Evolutionary conservation across 2,888 invertebrate species (phyloP).

Genomic region (Meteorus colon): DNA sequence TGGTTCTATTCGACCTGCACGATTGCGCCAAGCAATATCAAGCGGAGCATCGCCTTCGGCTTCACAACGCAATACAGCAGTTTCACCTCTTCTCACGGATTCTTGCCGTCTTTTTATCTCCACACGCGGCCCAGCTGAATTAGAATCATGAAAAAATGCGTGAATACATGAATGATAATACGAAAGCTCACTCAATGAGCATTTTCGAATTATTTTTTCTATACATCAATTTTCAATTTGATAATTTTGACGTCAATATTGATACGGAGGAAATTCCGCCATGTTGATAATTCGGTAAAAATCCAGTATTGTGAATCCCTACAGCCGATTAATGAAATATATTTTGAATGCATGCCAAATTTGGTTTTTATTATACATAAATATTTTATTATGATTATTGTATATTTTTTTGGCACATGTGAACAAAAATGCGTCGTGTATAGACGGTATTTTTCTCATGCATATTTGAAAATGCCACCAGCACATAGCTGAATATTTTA

Average conservation of each 20-base stretch:
- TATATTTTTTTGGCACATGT: neutral
- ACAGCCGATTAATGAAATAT: too few species aligned
- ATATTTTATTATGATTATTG: neutral
- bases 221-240: neutral
- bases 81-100: slow-evolving; percentile 75
- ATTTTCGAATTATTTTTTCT: too few species aligned
- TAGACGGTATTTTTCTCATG: slow-evolving; percentile 45
- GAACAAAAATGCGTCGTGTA: neutral
- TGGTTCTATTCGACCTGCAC: slow-evolving; percentile 74
- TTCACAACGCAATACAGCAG: slow-evolving; percentile 75
- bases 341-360: neutral
- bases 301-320: too few species aligned
- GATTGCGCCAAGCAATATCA: slow-evolving; percentile 75
- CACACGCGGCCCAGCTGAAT: slow-evolving; percentile 75
- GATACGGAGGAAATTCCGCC: too few species aligned
- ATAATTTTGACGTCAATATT: neutral
- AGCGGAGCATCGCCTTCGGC: slow-evolving; percentile 76
- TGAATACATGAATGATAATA: slow-evolving; percentile 5
- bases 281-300: too few species aligned
- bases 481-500: slow-evolving; percentile 67
- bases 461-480: slow-evolving; percentile 46
- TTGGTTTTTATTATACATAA: neutral
- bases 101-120: slow-evolving; percentile 74
- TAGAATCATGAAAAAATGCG: neutral
- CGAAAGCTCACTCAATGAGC: too few species aligned